Percentiles rank a stretch among this genome's conserved stretches.
phyloP scores from a whole-genome alignment of 2,797 vertebrate genomes.

The Petrocephalus sullivani region DNA sequence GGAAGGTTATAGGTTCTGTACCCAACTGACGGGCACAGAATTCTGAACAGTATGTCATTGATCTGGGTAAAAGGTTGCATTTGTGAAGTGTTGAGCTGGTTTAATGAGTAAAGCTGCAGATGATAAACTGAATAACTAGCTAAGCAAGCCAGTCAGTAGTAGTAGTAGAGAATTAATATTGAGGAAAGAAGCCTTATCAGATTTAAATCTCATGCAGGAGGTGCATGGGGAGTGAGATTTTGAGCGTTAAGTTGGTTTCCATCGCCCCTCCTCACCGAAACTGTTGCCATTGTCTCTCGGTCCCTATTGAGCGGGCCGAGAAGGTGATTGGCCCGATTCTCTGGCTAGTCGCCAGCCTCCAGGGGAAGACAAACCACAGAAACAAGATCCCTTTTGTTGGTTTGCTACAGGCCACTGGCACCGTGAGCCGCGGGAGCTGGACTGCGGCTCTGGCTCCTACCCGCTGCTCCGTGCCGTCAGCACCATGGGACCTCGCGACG shows the following conservation, averaged over 20 bases:
- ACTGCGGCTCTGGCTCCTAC: neutral
- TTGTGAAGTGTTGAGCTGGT: neutral
- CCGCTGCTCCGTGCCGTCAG: neutral
- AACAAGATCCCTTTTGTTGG: slow-evolving; percentile 13
- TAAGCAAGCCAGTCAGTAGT: neutral
- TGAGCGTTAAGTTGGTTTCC: neutral
- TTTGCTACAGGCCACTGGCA: neutral
- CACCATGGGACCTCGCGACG: neutral
- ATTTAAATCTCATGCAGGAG: neutral
- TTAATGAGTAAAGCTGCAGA: neutral
- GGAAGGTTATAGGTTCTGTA: neutral
- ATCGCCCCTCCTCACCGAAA: neutral
- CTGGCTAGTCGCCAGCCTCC: neutral
- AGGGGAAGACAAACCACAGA: neutral
- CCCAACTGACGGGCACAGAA: neutral
- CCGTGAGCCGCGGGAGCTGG: neutral
- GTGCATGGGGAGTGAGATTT: neutral
- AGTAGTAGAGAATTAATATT: neutral
- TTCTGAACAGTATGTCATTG: neutral
- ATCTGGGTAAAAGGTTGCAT: neutral
- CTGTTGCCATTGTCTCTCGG: neutral
- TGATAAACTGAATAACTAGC: too few relatives aligned
- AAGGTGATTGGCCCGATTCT: neutral
- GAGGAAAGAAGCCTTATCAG: neutral
- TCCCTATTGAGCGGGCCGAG: neutral